Evolutionary conservation across 1,140 invertebrate species (phyloP).

Genomic region (Drosophila gunungcola): DNA sequence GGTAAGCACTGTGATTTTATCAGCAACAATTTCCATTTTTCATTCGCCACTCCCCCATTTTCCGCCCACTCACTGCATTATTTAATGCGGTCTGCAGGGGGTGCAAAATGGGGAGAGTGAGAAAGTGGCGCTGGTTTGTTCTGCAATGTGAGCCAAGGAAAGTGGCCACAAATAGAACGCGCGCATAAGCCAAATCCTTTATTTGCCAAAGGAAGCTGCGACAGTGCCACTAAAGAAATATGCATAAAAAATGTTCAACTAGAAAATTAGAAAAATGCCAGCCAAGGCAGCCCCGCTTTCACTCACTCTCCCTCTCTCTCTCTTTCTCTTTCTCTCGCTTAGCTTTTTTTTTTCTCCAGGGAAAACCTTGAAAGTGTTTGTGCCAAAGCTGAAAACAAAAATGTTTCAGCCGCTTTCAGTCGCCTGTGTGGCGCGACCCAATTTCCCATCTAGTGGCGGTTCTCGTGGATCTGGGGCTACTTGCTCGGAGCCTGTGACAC

Average conservation of each 20-base stretch:
- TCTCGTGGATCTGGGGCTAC: constrained; percentile 16
- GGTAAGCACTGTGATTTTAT: constrained; percentile 75
- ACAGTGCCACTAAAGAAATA: constrained; percentile 32
- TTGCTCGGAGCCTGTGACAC: constrained; percentile 9
- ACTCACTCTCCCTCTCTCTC: too few relatives aligned
- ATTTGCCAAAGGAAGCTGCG: constrained; percentile 56
- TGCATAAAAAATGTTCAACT: constrained; percentile 58
- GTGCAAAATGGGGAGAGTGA: background rate
- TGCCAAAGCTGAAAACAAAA: constrained; percentile 44
- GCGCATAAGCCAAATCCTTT: constrained; percentile 73
- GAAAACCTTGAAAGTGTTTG: constrained; percentile 57
- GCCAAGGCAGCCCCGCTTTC: constrained; percentile 19
- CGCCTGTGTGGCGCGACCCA: constrained; percentile 46
- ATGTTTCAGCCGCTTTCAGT: constrained; percentile 49
- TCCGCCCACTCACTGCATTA: constrained; percentile 46
- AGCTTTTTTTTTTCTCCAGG: constrained; percentile 26
- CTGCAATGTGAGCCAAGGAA: constrained; percentile 65
- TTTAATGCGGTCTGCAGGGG: constrained; percentile 31
- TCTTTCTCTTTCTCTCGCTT: background rate
- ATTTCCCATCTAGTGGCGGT: constrained; percentile 25
- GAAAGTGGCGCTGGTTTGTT: background rate
- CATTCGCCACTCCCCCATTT: constrained; percentile 35
- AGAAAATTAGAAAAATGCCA: constrained; percentile 64
- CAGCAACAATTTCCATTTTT: constrained; percentile 81
- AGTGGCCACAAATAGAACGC: constrained; percentile 66